Percentiles rank a stretch among this genome's conserved stretches.
phyloP scores from a whole-genome alignment of 1,140 invertebrate species.

The Temnothorax longispinosus region DNA sequence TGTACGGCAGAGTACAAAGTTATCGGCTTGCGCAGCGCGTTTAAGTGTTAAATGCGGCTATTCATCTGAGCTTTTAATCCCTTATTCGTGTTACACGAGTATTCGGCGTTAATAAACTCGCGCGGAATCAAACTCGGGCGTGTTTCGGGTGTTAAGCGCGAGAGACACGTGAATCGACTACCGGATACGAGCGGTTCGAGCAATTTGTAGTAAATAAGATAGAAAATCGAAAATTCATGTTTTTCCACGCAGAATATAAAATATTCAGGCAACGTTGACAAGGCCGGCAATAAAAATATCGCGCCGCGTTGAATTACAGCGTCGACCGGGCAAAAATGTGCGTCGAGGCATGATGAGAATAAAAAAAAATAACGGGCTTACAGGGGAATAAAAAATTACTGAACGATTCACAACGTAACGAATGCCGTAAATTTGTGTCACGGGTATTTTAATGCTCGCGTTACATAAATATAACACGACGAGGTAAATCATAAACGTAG shows the following conservation, averaged over 20 bases:
- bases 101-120: slow-evolving; percentile 17
- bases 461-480: not conserved
- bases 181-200: not conserved
- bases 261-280: slow-evolving; percentile 27
- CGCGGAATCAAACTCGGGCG: not conserved
- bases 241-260: not conserved
- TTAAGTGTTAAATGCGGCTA: slow-evolving; percentile 1
- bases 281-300: slow-evolving; percentile 14
- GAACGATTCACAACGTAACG: not conserved
- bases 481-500: not conserved
- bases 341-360: not conserved
- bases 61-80: slow-evolving; percentile 20
- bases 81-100: not conserved
- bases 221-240: not conserved
- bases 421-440: not conserved
- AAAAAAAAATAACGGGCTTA: slow-evolving; percentile 22
- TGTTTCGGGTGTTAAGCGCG: not conserved
- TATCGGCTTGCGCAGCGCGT: not conserved
- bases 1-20: not conserved
- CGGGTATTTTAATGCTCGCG: not conserved
- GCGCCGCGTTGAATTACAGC: not conserved
- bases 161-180: slow-evolving; percentile 29
- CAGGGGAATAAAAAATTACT: not conserved
- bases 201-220: slow-evolving; percentile 23
- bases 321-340: not conserved